Evolutionary conservation across 2,113 vertebrate genomes (phyloP), one percentile per base, ranked within the genome.

Genomic region (Melozone crissalis): DNA sequence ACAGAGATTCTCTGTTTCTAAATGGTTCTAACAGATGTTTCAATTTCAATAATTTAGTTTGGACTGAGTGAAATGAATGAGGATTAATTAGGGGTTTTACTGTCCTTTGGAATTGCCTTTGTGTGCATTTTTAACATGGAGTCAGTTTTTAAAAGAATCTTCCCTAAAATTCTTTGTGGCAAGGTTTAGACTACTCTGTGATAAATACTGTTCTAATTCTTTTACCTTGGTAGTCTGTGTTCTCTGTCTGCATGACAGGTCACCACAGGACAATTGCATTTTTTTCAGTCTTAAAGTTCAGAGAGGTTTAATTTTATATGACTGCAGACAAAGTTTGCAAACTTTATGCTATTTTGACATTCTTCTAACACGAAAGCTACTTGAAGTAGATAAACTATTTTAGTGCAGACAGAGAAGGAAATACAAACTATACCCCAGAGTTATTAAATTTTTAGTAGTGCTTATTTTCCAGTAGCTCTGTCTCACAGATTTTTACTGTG

Each of bases 351-450:
- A 5, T 84, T 87, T 83, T 90, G 51, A 41, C 4, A 11, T 67
- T 89, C 20, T 76, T 90, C 23, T 84, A 57, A 87, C 24, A 31
- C 76, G 57, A 68, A 91, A 90, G 55, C 39, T 91, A 15, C 44
- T 77, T 90, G 27, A 78, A 86, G 52, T 62, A 91, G 72, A 88
- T 76, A 47, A 86, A 92, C 59, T 65, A n/a, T 65, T 89, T 84
- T 78, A 57, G n/a, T 87, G 74, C 31, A 61, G 57, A 57, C 3
- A 44, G 47, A 79, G 39, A 66, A 84, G 24, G 73, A 87, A 89
- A 87, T 82, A 68, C 4, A 82, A 79, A 57, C 46, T 76, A 39
- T 87, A 69, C 30, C 22, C 35, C 13, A 65, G 65, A 88, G 35
- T 63, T 82, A 61, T 0, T 88, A 93, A 78, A n/a, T 37, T 90